Conservation (phyloP, 2,113 vertebrate species). For the Myanophis thanlyinensis region DNA sequence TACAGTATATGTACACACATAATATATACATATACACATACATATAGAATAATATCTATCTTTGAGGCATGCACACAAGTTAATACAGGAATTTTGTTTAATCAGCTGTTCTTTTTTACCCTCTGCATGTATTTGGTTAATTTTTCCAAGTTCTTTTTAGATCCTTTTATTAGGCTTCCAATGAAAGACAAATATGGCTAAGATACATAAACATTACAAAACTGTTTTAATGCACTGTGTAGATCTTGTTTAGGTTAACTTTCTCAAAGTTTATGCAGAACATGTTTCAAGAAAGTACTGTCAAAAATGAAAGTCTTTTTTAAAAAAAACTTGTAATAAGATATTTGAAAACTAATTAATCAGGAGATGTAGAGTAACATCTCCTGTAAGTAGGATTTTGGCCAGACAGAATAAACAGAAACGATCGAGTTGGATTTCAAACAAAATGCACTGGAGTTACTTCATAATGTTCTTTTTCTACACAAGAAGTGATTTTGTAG, state of each 20-base stretch:
- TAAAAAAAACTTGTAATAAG: background rate
- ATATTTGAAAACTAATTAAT: conserved; percentile 39
- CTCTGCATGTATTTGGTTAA: background rate
- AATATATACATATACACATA: no score
- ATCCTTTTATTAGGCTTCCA: background rate
- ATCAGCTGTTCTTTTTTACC: background rate
- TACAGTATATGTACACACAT: background rate
- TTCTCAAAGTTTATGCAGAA: conserved; percentile 33
- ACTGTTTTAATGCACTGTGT: background rate
- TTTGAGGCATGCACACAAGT: background rate
- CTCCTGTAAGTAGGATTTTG: conserved; percentile 4
- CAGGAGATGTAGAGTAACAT: conserved; percentile 35
- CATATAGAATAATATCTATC: background rate
- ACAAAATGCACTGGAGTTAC: background rate
- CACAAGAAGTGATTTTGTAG: accelerated
- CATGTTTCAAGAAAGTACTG: conserved; percentile 12
- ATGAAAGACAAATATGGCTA: background rate
- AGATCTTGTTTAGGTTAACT: conserved; percentile 6
- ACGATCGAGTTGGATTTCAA: conserved; percentile 24
- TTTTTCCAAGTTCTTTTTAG: background rate
- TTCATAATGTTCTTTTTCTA: background rate
- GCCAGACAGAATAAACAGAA: background rate
- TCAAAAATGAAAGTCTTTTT: conserved; percentile 23
- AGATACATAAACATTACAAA: background rate
- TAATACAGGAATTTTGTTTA: background rate